Evolutionary conservation across 1,140 invertebrate species (phyloP), one percentile per base, ranked within the genome.

Genomic region (Ceratina australensis): DNA sequence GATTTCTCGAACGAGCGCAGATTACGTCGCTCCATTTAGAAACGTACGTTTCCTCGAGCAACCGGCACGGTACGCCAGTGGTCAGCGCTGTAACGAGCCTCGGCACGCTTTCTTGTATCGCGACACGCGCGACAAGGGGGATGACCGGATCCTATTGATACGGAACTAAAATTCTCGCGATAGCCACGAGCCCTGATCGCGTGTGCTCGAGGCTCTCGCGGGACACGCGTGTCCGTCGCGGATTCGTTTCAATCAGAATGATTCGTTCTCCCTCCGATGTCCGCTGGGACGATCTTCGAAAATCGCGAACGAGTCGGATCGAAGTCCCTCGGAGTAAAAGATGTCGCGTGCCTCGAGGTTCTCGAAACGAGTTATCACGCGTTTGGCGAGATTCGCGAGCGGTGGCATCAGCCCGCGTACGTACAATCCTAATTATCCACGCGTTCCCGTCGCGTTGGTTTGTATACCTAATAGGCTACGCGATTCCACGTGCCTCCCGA

Each of bases 381-480:
- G n/a, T 13, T 54, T n/a, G 71, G 2, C 20, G 42, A 56, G 28
- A 42, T 42, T 65, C 3, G 50, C 71, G 28, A 18, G 16, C 33
- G 49, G 33, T 26, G 20, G 33, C 16, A 33, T 12, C 24, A 28
- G 20, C 18, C 42, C 16, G 28, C 52, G 49, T 52, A 64, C 52
- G 49, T 52, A 64, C 57, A 69, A 71, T 71, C 71, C 47, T 66
- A 71, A 71, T 77, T 61, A 77, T 77, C 57, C 3, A 66, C 74
- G 74, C 69, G 66, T 57, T 47, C 28, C 24, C 24, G 56, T 69
- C 56, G 18, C 10, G 26, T 5, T 18, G 33, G 74, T 52, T 61
- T 54, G 74, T 28, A 42, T 61, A 52, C 66, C 50, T 16, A 66
- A 15, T 69, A 69, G 69, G n/a, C 24, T 50, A 0, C 26, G 47